These are phyloP conservation scores for Papilio polyxenes DNA, from an alignment of 1,140 invertebrate species.

Conservation along the genomic window DNA sequence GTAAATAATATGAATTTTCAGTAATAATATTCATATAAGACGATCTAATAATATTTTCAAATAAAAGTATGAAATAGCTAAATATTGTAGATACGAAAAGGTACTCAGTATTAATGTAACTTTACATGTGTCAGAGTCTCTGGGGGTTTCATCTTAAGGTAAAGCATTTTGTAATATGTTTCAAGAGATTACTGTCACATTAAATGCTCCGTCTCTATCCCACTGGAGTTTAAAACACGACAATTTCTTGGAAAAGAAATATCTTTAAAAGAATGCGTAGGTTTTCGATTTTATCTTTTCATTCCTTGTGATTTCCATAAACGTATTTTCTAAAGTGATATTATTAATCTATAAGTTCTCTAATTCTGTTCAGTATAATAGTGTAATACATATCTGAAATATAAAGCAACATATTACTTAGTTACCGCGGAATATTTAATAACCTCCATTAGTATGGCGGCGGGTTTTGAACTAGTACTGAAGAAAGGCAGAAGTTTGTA, in stretches of 20 bases:
- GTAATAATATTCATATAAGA: not conserved
- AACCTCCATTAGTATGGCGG: not conserved
- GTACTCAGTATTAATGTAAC: not conserved
- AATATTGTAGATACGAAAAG: not conserved
- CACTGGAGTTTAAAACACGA: not conserved
- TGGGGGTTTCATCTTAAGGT: not conserved
- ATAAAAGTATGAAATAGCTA: not conserved
- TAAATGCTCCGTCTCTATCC: not conserved
- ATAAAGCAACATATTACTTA: not conserved
- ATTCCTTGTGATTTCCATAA: too few relatives aligned
- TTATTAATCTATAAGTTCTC: too few relatives aligned
- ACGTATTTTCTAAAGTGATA: too few relatives aligned
- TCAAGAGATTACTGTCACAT: slow-evolving; percentile 1
- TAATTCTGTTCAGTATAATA: not conserved
- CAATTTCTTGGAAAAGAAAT: not conserved
- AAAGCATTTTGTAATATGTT: not conserved
- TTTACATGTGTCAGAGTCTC: not conserved
- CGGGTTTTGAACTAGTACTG: not conserved
- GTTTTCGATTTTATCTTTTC: too few relatives aligned
- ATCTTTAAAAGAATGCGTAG: not conserved
- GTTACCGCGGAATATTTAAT: not conserved
- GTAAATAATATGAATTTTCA: not conserved
- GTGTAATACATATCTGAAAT: not conserved
- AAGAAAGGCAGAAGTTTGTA: not conserved
- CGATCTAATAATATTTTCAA: not conserved